phyloP scores from a whole-genome alignment of 2,797 vertebrate genomes.

The Argya squamiceps region DNA sequence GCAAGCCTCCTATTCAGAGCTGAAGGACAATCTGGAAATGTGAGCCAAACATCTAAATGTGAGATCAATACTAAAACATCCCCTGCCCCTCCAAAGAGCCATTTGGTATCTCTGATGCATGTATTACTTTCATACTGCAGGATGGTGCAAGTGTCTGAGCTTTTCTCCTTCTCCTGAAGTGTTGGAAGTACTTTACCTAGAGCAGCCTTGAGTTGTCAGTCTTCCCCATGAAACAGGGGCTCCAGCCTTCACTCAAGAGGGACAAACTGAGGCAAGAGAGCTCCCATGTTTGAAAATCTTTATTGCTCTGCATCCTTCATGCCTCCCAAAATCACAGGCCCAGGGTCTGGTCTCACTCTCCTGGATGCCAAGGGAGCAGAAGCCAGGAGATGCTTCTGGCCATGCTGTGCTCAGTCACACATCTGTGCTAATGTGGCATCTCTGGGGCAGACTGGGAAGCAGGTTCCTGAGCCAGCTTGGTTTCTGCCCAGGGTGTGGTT shows the following conservation, averaged over 20 bases:
- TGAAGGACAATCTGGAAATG: background rate
- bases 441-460: background rate
- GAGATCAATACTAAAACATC: background rate
- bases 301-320: background rate
- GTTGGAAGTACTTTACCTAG: background rate
- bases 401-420: background rate
- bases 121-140: background rate
- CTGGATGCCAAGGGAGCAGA: background rate
- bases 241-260: background rate
- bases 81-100: background rate
- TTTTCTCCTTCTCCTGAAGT: background rate
- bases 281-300: background rate
- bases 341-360: background rate
- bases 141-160: background rate
- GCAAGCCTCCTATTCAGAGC: background rate
- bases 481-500: background rate
- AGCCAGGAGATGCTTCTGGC: background rate
- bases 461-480: background rate
- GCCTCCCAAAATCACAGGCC: background rate
- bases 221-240: background rate
- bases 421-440: accelerated
- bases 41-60: background rate
- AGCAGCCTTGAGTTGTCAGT: background rate
- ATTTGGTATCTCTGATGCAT: background rate
- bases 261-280: background rate